These are phyloP conservation scores for Ciconia boyciana DNA, from an alignment of 2,113 vertebrate genomes.

Conservation along the genomic window DNA sequence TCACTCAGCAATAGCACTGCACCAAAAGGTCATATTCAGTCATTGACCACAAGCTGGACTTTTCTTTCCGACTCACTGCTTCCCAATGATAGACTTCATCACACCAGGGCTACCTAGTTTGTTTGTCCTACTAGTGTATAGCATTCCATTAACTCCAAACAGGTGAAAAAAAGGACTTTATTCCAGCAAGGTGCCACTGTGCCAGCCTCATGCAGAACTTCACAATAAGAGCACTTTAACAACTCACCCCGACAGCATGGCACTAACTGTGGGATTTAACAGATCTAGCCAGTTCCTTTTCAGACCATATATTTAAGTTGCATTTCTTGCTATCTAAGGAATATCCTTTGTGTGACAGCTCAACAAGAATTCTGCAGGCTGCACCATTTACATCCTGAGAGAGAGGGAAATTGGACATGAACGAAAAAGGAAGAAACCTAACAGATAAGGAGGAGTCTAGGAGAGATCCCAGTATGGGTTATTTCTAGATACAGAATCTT, in stretches of 20 bases:
- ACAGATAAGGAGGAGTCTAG: not conserved
- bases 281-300: not conserved
- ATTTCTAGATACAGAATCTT: not conserved
- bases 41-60: not conserved
- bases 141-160: not conserved
- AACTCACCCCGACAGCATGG: not conserved
- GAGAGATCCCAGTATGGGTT: not conserved
- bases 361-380: not conserved
- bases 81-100: not conserved
- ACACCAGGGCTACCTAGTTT: not conserved
- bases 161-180: not conserved
- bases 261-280: not conserved
- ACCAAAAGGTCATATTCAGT: not conserved
- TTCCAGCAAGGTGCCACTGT: not conserved
- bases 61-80: not conserved
- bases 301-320: not conserved
- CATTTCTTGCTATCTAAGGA: not conserved
- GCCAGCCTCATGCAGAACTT: not conserved
- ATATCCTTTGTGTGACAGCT: not conserved
- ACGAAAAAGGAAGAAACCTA: conserved; percentile 9
- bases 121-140: not conserved
- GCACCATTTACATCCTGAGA: not conserved
- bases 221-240: not conserved
- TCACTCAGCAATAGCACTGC: conserved; percentile 25
- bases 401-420: not conserved